These are phyloP conservation scores for Platycnemis pennipes DNA, from an alignment of 2,888 invertebrate genomes.

Conservation along the genomic window DNA sequence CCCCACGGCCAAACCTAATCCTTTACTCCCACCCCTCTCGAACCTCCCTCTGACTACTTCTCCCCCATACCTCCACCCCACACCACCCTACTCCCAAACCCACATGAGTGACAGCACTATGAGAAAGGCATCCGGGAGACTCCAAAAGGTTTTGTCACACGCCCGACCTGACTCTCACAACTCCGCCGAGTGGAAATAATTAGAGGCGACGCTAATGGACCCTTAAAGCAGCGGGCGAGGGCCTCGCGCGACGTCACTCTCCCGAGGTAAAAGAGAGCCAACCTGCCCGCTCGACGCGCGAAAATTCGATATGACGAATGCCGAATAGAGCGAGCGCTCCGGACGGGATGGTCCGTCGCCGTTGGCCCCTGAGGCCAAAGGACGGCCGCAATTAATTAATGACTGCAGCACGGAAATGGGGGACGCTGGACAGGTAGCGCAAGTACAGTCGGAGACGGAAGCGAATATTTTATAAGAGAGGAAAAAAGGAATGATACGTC, in stretches of 20 bases:
- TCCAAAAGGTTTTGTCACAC: slow-evolving; percentile 58
- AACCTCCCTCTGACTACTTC: background rate
- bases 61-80: background rate
- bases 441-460: background rate
- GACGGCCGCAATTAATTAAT: background rate
- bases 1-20: background rate
- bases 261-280: background rate
- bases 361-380: background rate
- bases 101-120: slow-evolving; percentile 65
- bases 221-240: slow-evolving; percentile 43
- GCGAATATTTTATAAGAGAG: background rate
- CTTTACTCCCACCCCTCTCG: background rate
- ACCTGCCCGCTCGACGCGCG: slow-evolving; percentile 1
- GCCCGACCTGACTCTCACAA: slow-evolving; percentile 51
- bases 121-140: slow-evolving; percentile 61
- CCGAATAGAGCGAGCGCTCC: background rate
- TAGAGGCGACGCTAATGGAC: slow-evolving; percentile 63
- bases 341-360: background rate
- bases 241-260: background rate
- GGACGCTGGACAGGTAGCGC: background rate
- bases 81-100: slow-evolving; percentile 29
- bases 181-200: slow-evolving; percentile 63
- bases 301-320: slow-evolving; percentile 35
- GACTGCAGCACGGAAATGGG: background rate
- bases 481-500: background rate